Base-by-base conservation (phyloP, 2,113 vertebrate genomes). In the Taxidea taxus region DNA sequence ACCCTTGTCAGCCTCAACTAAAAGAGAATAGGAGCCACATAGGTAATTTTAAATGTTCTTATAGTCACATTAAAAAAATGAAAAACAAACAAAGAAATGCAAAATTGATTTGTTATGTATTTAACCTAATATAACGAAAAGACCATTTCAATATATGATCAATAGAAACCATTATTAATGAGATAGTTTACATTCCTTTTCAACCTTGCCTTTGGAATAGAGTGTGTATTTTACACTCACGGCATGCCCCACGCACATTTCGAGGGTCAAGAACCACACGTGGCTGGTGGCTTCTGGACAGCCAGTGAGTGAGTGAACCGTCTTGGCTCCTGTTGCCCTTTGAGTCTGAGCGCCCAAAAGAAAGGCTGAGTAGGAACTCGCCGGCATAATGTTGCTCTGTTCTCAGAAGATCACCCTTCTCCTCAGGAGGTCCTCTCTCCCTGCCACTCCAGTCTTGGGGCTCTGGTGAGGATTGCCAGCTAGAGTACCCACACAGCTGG, bases 171-270 rank as follows among this genome's bases (percentile, higher is more conserved):
- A 15, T 12, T 68, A 15, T 60, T 6, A 68, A 18, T 13, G 42
- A 74, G n/a, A 18, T 34, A 15, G 34, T 68, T 75, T 6, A 7
- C 27, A 18, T 20, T 49, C 31, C 27, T 10, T 31, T 29, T 20
- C 42, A 8, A 18, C 4, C 3, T 16, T 39, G 14, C n/a, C 72
- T 94, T 70, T 27, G n/a, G 20, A 58, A 68, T 27, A 7, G 12
- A 16, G 29, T 2, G n/a, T 34, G 9, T 1, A 9, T 31, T 16
- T 82, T 18, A 21, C 1, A 21, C 23, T 12, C 29, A 25, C 6
- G 18, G 58, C 18, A 13, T 3, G 15, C 4, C 11, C 25, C 51
- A 8, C 0, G 3, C 1, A 1, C 20, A 4, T 62, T 68, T 42
- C 42, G 8, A 47, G 39, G 74, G 27, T 62, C 25, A 5, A 2